These are phyloP conservation scores for Dromaius novaehollandiae DNA, from an alignment of 2,113 vertebrate species.

Conservation along the genomic window DNA sequence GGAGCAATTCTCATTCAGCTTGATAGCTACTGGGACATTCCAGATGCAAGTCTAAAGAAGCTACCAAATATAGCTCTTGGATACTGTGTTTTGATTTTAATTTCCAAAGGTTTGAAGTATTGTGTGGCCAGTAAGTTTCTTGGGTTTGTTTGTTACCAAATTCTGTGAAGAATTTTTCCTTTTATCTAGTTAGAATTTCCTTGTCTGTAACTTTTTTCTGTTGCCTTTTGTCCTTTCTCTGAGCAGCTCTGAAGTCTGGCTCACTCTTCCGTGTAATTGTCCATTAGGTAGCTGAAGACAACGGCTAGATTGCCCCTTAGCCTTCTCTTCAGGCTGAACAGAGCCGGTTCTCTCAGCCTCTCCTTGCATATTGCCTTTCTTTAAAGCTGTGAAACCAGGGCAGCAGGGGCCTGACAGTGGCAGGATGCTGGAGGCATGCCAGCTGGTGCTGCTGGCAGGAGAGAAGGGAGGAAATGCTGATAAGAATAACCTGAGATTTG, in stretches of 20 bases:
- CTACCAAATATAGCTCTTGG: neutral
- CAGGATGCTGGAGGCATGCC: fast-evolving
- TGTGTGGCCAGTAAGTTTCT: neutral
- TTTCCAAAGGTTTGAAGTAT: neutral
- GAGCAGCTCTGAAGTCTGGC: neutral
- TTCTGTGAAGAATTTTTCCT: neutral
- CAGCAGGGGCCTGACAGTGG: neutral
- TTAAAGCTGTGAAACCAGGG: neutral
- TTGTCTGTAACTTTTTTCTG: neutral
- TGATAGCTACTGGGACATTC: neutral
- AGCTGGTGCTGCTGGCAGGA: neutral
- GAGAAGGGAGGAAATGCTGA: neutral
- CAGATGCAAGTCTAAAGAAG: neutral
- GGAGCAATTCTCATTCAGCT: neutral
- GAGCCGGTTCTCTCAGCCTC: neutral
- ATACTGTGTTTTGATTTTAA: neutral
- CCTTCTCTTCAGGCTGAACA: neutral
- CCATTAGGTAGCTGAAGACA: neutral
- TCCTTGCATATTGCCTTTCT: neutral
- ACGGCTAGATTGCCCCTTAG: neutral
- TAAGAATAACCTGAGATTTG: neutral
- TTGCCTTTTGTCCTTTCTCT: neutral
- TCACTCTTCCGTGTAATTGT: neutral
- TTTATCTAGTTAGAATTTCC: neutral
- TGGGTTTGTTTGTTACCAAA: neutral